Evolutionary conservation across 2,797 vertebrate genomes (phyloP).

Genomic region (Taenioides sp.): DNA sequence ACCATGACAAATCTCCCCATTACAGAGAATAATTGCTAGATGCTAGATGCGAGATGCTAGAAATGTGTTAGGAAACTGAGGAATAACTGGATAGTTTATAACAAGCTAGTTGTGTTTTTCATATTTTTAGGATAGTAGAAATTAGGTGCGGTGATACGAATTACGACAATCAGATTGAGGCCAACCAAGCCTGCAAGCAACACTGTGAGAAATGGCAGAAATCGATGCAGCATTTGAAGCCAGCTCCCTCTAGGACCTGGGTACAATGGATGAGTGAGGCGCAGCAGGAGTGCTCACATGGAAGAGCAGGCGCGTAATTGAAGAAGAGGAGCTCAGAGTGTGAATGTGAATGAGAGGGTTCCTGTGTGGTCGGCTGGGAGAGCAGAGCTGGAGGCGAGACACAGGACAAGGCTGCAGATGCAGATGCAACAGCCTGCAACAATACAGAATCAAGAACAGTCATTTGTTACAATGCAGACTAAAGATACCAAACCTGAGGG

Average conservation of each 20-base stretch:
- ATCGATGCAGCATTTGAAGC: slow-evolving; percentile 60
- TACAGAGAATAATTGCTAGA: too few species aligned
- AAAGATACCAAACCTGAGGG: background rate
- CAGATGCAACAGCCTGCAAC: slow-evolving; percentile 13
- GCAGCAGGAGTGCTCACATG: slow-evolving; percentile 53
- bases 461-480: background rate
- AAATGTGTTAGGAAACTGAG: too few species aligned
- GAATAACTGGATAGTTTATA: too few species aligned
- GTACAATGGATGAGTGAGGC: slow-evolving; percentile 42
- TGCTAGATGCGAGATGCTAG: too few species aligned
- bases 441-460: slow-evolving; percentile 10
- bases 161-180: slow-evolving; percentile 46
- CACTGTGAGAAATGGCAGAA: slow-evolving; percentile 55
- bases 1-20: too few species aligned
- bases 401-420: slow-evolving; percentile 19
- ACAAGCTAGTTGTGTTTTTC: too few species aligned
- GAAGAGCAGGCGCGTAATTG: slow-evolving; percentile 59
- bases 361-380: slow-evolving; percentile 30
- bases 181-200: slow-evolving; percentile 53
- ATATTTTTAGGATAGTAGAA: too few species aligned
- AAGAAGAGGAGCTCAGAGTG: slow-evolving; percentile 53
- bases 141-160: slow-evolving; percentile 10
- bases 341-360: slow-evolving; percentile 54
- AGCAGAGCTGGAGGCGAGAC: slow-evolving; percentile 37
- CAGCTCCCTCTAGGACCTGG: slow-evolving; percentile 45